Evolutionary conservation across 2,113 vertebrate species (phyloP), one percentile per base, ranked within the genome.

Genomic region (Ivindomyrus marchei): DNA sequence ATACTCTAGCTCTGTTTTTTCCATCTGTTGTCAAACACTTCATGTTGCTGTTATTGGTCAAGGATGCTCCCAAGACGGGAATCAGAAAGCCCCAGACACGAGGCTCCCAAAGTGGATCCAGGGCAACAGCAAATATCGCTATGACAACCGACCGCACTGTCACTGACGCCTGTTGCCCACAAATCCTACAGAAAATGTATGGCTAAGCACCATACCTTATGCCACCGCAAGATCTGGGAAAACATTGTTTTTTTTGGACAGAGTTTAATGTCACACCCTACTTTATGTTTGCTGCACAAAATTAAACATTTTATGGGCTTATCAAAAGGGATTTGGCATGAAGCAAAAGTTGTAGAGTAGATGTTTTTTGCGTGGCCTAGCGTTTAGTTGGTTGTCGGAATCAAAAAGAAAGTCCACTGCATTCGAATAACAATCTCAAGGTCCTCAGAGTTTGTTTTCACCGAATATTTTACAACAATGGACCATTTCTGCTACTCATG

Each of bases 311-410:
- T 87, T 56, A 87, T 53, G 17, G 85, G 50, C 27, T 53, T 36
- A 53, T 87, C 85, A 87, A 56, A 87, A 87, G 31, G 11, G 50
- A 27, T 19, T 90, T 19, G 27, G 53, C 19, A 49, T 39, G 53
- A 31, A 45, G 42, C 39, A 13, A 74, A 66, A 74, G 53, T 49
- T 85, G 17, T 62, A 24, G 46, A 46, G 39, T 19, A 52, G 45
- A 50, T 42, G 19, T 50, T 90, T 66, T 66, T 50, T 92, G 91
- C 84, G 87, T 92, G 90, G 91, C 90, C 91, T 80, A 11, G 17
- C 62, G 53, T 49, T 80, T 47, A 58, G 39, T 58, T 27, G 85
- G 56, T 50, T 56, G 88, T 21, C 74, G 85, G n/a, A 70, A 77
- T 87, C 47, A 11, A 50, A 85, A 87, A 15, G 17, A 36, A 45